Conservation (phyloP, 2,888 invertebrate genomes). For the Kryphioiulus occultus region DNA sequence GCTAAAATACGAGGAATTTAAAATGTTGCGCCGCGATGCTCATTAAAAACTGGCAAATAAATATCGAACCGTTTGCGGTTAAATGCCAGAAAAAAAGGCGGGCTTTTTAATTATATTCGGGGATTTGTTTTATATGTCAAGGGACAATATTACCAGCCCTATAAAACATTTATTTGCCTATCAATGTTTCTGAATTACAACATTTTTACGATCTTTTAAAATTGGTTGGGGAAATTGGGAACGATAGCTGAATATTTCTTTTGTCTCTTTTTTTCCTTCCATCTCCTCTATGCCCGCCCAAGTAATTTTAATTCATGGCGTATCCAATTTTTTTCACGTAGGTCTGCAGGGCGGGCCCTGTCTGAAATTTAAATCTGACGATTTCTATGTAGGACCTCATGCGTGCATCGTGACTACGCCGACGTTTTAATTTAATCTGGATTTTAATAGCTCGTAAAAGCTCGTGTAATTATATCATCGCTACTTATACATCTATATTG, state of each 20-base stretch:
- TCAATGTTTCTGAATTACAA: slow-evolving; percentile 36
- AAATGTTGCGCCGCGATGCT: neutral
- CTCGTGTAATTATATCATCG: slow-evolving; percentile 35
- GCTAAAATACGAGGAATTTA: neutral
- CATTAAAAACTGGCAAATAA: slow-evolving; percentile 28
- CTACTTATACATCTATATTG: slow-evolving; percentile 38
- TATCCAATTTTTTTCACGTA: neutral
- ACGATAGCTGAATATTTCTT: slow-evolving; percentile 38
- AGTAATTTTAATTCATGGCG: neutral
- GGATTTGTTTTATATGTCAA: slow-evolving; percentile 36
- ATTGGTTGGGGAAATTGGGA: slow-evolving; percentile 39
- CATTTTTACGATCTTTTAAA: slow-evolving; percentile 32
- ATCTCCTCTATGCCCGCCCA: neutral
- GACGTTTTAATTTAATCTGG: slow-evolving; percentile 30
- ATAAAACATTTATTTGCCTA: slow-evolving; percentile 39
- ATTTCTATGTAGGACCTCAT: slow-evolving; percentile 17
- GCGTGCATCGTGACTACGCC: slow-evolving; percentile 3
- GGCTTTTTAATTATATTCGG: slow-evolving; percentile 20
- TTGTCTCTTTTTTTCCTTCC: neutral
- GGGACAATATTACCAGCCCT: slow-evolving; percentile 24
- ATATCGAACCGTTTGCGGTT: slow-evolving; percentile 27
- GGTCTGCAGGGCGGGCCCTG: slow-evolving; percentile 20
- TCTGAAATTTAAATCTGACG: slow-evolving; percentile 37
- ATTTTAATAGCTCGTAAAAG: slow-evolving; percentile 37
- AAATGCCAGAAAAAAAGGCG: neutral